Conservation (phyloP, 2,888 invertebrate species). For the Cataglyphis cursor region DNA sequence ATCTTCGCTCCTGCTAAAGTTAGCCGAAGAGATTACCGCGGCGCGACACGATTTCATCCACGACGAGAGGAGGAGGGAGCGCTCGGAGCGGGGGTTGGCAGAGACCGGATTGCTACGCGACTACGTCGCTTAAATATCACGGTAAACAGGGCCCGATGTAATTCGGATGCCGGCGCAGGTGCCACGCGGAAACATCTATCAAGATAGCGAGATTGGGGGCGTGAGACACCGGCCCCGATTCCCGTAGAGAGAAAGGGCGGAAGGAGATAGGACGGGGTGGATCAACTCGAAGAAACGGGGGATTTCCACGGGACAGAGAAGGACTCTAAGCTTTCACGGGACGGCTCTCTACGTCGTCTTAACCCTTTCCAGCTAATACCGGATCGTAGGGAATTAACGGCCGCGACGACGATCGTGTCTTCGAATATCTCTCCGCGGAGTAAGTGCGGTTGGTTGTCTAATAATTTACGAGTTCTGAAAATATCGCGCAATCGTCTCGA, state of each 20-base stretch:
- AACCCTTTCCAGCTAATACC: slow-evolving; percentile 78
- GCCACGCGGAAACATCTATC: slow-evolving; percentile 84
- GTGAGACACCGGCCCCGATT: slow-evolving; percentile 69
- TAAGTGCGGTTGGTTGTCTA: slow-evolving; percentile 38
- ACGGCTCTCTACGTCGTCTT: slow-evolving; percentile 73
- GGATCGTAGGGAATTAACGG: slow-evolving; percentile 78
- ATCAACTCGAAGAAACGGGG: slow-evolving; percentile 76
- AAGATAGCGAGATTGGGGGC: slow-evolving; percentile 80
- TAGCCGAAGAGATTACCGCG: slow-evolving; percentile 78
- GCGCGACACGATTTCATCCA: slow-evolving; percentile 59
- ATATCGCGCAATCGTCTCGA: slow-evolving; percentile 21
- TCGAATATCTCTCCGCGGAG: slow-evolving; percentile 20
- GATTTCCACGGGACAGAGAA: slow-evolving; percentile 71
- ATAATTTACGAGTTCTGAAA: slow-evolving; percentile 41
- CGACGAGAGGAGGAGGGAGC: slow-evolving; percentile 48
- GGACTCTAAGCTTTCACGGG: slow-evolving; percentile 72
- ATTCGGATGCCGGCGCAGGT: slow-evolving; percentile 84
- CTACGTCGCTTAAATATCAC: slow-evolving; percentile 75
- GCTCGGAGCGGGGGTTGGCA: background rate
- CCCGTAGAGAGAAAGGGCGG: slow-evolving; percentile 60
- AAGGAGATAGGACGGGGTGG: slow-evolving; percentile 57
- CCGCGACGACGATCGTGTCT: slow-evolving; percentile 58
- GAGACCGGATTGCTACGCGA: slow-evolving; percentile 36
- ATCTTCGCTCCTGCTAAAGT: slow-evolving; percentile 80
- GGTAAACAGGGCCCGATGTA: slow-evolving; percentile 77